Evolutionary conservation across 2,113 vertebrate genomes (phyloP), one percentile per base, ranked within the genome.

Genomic region (Grantiella picta): DNA sequence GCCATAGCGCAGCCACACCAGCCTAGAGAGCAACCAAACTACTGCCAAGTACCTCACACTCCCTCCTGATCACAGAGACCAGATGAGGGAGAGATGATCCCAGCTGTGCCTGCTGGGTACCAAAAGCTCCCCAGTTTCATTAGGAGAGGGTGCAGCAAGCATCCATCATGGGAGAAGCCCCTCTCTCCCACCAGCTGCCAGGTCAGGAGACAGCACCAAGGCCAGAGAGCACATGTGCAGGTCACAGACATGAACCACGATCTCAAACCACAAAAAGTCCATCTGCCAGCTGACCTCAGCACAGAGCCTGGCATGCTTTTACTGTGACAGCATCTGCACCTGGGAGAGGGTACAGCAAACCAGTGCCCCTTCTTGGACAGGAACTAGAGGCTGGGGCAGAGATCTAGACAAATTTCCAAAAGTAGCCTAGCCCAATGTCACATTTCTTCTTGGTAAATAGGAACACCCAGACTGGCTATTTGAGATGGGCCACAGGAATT

Each of bases 1-100:
- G 63, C 60, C 47, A 35, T 69, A 60, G 25, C 0, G 0, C 54
- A 76, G 71, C 50, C 78, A 27, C 0, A 0, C 27, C 60, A 82
- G 56, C 60, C 59, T 49, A 23, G 44, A 71, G 40, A 82, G 27
- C 0, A 1, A 81, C n/a, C 6, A 45, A 81, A 38, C 52, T 56
- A 38, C 5, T 29, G 21, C 5, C 45, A 49, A 0, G 33, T 21
- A 10, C 40, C 50, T 63, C 3, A 0, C 5, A 0, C 15, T 73
- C n/a, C 31, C n/a, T 61, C 5, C 35, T 35, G 33, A 54, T 61
- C 6, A 1, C 50, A 35, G 9, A 15, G 8, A 45, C 1, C 52
- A 63, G 16, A 20, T 5, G 42, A 60, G 38, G 17, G 21, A 80
- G n/a, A 28, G 25, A 3, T 2, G 13, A 60, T 31, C 18, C 17